Conservation (phyloP, 2,797 vertebrate genomes). For the Betta splendens region DNA sequence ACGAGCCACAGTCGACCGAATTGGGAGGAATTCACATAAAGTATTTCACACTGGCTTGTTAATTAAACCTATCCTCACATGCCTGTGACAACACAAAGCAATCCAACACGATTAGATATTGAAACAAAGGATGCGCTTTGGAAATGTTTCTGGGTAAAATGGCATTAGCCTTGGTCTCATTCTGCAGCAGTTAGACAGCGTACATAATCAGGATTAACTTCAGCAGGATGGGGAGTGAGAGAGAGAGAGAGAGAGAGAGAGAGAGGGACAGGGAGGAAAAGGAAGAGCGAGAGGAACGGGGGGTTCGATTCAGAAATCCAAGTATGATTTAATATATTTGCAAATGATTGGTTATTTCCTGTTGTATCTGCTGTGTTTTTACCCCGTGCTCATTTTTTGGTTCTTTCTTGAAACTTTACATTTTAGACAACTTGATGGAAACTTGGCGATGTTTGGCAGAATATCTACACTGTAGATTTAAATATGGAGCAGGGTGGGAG, state of each 20-base stretch:
- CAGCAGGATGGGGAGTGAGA: constrained; percentile 49
- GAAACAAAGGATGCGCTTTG: constrained; percentile 67
- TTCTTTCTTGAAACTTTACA: no score
- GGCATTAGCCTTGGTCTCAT: constrained; percentile 66
- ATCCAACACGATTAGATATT: constrained; percentile 61
- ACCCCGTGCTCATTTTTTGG: no score
- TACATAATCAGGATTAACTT: constrained; percentile 81
- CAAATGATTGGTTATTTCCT: neutral
- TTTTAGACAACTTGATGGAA: no score
- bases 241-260: constrained; percentile 26
- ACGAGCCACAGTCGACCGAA: constrained; percentile 30
- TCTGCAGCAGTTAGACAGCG: constrained; percentile 64
- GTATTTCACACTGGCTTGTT: constrained; percentile 50
- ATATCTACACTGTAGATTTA: no score
- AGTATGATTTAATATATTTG: neutral
- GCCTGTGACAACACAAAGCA: constrained; percentile 60
- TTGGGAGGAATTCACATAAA: constrained; percentile 44
- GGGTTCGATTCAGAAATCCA: constrained; percentile 15
- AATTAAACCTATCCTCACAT: constrained; percentile 62
- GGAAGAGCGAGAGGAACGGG: constrained; percentile 5
- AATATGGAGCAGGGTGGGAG: no score
- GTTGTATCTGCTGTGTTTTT: no score
- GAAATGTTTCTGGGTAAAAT: constrained; percentile 72
- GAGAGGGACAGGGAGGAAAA: constrained; percentile 9
- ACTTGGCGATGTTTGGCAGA: no score